Evolutionary conservation across 2,797 vertebrate genomes (phyloP), one percentile per base, ranked within the genome.

Genomic region (Syngnathus acus): DNA sequence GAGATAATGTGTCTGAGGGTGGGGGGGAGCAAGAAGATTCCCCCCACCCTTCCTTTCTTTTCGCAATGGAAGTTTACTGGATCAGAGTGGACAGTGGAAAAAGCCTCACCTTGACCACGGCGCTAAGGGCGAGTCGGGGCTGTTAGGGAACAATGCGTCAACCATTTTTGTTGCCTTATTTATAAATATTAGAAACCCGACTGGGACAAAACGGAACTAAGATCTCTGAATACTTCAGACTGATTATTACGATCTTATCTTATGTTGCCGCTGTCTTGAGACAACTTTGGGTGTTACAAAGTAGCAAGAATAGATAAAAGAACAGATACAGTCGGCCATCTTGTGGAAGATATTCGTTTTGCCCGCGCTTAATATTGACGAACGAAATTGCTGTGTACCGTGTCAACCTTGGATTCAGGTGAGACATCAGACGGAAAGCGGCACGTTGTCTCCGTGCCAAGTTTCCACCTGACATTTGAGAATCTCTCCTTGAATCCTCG

Each of bases 61-160:
- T 80, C 59, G 78, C 79, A 88, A 83, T 87, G 85, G 86, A 86
- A 84, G 81, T 87, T 88, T 86, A 87, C 84, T 75, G 72, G 59
- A 76, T 78, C 62, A 19, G 69, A 61, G 66, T 61, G 74, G 76
- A 80, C 80, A 87, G 81, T 89, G 89, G 87, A 66, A 89, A 90
- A 90, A 86, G 67, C 82, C 86, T 72, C 69, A 77, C 72, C 67
- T 76, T 77, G 72, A 76, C 77, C 37, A 53, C 66, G 48, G 43
- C 73, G 70, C 67, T 72, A 62, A 51, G 66, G 45, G 66, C 63
- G 58, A 76, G 43, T 14, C 38, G 3, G 26, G 45, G 50, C 40
- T 9, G 32, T 23, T 42, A 21, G 9, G 53, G 23, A 40, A 55
- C 7, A 9, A 19, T 5, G 50, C 14, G 32, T 26, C 62, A 63